Evolutionary conservation across 2,888 invertebrate species (phyloP).

Genomic region (Drosophila mayaguana): DNA sequence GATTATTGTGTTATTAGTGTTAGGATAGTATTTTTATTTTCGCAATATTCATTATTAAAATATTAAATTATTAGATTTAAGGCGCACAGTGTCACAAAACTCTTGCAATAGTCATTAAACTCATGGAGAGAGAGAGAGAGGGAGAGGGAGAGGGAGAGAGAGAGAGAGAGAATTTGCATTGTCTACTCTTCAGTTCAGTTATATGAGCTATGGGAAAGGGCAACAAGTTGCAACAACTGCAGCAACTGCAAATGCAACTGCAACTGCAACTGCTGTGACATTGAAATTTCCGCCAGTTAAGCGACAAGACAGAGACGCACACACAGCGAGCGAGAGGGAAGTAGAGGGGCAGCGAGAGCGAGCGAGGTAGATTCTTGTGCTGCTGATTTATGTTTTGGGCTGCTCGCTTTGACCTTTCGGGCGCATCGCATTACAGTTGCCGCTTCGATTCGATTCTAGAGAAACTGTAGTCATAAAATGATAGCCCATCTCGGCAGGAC

Average conservation of each 20-base stretch:
- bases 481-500: slow-evolving; percentile 58
- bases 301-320: background rate
- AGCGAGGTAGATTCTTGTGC: background rate
- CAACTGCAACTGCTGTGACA: slow-evolving; percentile 47
- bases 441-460: slow-evolving; percentile 39
- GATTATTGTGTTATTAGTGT: too few species aligned
- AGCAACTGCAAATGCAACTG: slow-evolving; percentile 6
- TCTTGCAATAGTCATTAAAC: background rate
- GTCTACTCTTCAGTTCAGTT: slow-evolving; percentile 22
- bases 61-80: too few species aligned
- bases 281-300: slow-evolving; percentile 40
- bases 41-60: too few species aligned
- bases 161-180: background rate
- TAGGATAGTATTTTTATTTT: background rate
- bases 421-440: slow-evolving; percentile 65
- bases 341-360: background rate
- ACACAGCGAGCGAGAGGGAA: background rate
- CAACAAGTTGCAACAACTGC: slow-evolving; percentile 43
- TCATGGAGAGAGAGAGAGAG: background rate
- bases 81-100: background rate
- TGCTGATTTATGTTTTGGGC: slow-evolving; percentile 54
- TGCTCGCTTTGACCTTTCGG: slow-evolving; percentile 60
- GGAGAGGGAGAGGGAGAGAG: too few species aligned
- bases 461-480: slow-evolving; percentile 52
- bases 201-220: slow-evolving; percentile 38